Base-by-base conservation (phyloP, 64 coral and sea anemone species). In the Trachythela sp. region DNA sequence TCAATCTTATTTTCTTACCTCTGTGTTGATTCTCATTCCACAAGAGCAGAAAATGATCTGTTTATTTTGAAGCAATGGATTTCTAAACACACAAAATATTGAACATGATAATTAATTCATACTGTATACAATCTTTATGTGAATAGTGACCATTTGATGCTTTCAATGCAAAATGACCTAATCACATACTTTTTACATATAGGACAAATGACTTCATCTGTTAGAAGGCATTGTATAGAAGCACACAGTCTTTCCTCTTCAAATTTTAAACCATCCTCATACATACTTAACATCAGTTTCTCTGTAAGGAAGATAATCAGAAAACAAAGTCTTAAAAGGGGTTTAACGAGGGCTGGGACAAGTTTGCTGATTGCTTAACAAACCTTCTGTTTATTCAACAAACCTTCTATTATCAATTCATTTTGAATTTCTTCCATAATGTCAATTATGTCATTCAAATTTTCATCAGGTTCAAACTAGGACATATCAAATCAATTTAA, bases 1-100 rank as follows among this genome's bases (percentile, higher is more conserved):
- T n/a, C n/a, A n/a, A n/a, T n/a, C n/a, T n/a, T n/a, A n/a, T n/a
- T n/a, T 14, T 64, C 70, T 51, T 48, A 97, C 95, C 93, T 99
- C 89, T 35, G 96, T 99, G 39, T 99, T 91, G 58, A 99, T 91
- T 77, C 96, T 90, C 39, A 99, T 54, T 89, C 96, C 96, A 95
- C 93, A 99, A 38, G 89, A 77, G 93, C 96, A 99, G 40, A 99
- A 99, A 39, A 99, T 93, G 24, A 99, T 89, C 85, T 99, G 96
- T 37, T 95, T 94, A 76, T 99, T 95, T 54, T 99, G 96, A 35
- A 90, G 94, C 35, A 99, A 84, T 84, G 93, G 91, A 40, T 94
- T 93, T 42, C 96, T 99, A 80, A 36, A n/a, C n/a, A n/a, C n/a
- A n/a, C n/a, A 80, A 64, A 2, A 64, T 0, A 64, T n/a, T n/a